phyloP scores from a whole-genome alignment of 2,113 vertebrate genomes.

The Nyctereutes procyonoides region DNA sequence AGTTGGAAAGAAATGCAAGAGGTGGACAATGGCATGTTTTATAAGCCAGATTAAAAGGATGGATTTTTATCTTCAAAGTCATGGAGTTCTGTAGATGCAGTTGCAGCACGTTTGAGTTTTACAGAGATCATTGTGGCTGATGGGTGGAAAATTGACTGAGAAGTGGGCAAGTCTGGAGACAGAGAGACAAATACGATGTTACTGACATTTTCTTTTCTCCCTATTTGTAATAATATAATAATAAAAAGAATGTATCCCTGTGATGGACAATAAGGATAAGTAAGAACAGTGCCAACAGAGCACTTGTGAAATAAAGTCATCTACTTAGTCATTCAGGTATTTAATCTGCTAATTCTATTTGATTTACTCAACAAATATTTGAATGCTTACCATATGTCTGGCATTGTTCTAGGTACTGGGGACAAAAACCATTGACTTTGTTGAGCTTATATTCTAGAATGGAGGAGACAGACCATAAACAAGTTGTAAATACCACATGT shows the following conservation, averaged over 20 bases:
- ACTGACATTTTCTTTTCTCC: neutral
- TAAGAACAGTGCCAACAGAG: neutral
- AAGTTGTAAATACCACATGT: neutral
- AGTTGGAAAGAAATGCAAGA: neutral
- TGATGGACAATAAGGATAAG: neutral
- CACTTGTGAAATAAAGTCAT: neutral
- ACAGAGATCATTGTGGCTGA: neutral
- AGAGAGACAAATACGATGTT: neutral
- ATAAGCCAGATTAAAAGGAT: neutral
- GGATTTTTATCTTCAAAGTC: neutral
- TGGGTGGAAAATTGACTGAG: neutral
- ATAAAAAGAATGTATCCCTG: neutral
- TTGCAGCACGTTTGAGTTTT: neutral
- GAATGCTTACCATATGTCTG: neutral
- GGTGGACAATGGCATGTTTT: neutral
- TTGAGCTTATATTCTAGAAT: neutral
- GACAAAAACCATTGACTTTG: neutral
- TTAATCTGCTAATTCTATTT: slow-evolving; percentile 2
- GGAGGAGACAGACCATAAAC: neutral
- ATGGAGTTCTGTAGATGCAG: neutral
- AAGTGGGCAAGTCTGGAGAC: neutral
- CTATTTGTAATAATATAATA: neutral
- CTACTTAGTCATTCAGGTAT: neutral
- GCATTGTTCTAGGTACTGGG: neutral
- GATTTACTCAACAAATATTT: neutral